These are phyloP conservation scores for Tipula unca DNA, from an alignment of 2,888 invertebrate genomes.

Conservation along the genomic window DNA sequence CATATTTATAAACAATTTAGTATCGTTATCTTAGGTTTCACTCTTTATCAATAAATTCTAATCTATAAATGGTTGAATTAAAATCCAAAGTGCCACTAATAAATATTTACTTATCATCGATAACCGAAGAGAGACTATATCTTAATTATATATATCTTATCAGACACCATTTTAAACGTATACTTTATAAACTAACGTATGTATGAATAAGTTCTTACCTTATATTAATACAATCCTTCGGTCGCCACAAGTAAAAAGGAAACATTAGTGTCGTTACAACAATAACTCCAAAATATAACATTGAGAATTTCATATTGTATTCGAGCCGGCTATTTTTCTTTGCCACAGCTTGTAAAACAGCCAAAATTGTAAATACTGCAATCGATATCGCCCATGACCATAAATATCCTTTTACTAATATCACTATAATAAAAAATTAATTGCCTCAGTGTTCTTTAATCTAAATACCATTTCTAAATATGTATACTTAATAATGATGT, in stretches of 20 bases:
- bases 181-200: background rate
- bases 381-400: background rate
- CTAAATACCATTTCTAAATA: background rate
- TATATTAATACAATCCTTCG: background rate
- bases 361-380: background rate
- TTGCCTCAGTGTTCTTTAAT: background rate
- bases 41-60: background rate
- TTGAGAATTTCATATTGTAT: background rate
- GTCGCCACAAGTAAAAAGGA: background rate
- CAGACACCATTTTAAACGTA: background rate
- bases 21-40: background rate
- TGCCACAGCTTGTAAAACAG: background rate
- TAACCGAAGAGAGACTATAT: background rate
- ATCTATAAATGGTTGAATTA: background rate
- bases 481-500: background rate
- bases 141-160: constrained; percentile 14
- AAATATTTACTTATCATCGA: background rate
- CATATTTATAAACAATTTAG: background rate
- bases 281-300: background rate
- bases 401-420: background rate
- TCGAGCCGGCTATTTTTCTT: background rate
- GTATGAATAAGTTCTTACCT: background rate
- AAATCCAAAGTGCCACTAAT: background rate
- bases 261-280: background rate
- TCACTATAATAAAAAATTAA: background rate